These are phyloP conservation scores for Mormyrus lacerda DNA, from an alignment of 2,113 vertebrate genomes.

Conservation along the genomic window DNA sequence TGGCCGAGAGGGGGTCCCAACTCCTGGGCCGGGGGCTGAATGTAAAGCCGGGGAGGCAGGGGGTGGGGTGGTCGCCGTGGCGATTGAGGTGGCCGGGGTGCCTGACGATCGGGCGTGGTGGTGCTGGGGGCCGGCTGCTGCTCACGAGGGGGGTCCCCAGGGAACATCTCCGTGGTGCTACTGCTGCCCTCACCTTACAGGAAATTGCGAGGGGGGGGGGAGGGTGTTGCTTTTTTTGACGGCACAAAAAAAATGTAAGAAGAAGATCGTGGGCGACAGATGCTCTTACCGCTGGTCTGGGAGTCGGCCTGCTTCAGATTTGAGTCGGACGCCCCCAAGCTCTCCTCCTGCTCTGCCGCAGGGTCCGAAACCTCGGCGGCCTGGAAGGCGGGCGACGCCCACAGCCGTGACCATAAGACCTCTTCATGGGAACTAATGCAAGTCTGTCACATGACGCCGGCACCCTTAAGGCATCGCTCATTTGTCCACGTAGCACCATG, in stretches of 20 bases:
- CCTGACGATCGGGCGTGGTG: constrained; percentile 65
- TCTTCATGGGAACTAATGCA: background rate
- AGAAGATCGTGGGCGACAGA: background rate
- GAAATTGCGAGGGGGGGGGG: background rate
- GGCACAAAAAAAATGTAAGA: too few relatives aligned
- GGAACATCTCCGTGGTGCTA: constrained; percentile 56
- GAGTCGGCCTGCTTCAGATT: constrained; percentile 74
- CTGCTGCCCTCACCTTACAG: constrained; percentile 67
- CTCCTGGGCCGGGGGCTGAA: constrained; percentile 86
- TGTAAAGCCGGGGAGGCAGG: constrained; percentile 84
- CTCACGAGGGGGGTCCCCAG: constrained; percentile 68
- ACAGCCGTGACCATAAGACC: background rate
- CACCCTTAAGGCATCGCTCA: background rate
- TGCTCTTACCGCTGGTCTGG: constrained; percentile 68
- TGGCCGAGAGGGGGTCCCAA: constrained; percentile 82
- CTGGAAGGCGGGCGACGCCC: constrained; percentile 33
- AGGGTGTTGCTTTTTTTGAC: background rate
- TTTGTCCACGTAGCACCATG: background rate
- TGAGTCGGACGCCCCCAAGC: constrained; percentile 65
- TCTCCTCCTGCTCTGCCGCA: constrained; percentile 74
- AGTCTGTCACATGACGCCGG: background rate
- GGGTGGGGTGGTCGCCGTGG: constrained; percentile 78
- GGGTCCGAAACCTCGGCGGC: constrained; percentile 69
- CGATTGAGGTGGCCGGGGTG: constrained; percentile 72
- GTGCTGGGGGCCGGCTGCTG: constrained; percentile 55